A percentile compares a stretch with the other conserved stretches of the same genome.
phyloP scores from a whole-genome alignment of 2,113 vertebrate species.

The Anas platyrhynchos region DNA sequence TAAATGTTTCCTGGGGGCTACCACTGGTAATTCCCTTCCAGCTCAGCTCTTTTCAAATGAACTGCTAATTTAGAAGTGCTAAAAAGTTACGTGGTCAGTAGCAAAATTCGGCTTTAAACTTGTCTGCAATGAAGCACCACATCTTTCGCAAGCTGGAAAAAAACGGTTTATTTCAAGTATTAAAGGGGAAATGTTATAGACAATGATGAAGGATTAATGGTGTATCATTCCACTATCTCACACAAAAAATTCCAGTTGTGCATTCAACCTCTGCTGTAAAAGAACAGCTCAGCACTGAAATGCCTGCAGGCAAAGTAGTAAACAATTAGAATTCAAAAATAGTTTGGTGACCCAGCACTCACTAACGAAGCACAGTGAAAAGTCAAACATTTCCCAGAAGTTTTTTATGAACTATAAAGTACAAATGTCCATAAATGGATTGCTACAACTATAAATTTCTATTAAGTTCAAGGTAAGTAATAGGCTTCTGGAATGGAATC shows the following conservation, averaged over 20 bases:
- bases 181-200: background rate
- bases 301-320: background rate
- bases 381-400: background rate
- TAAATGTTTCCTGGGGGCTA: background rate
- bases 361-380: background rate
- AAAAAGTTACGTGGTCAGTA: background rate
- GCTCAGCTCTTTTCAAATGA: background rate
- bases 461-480: background rate
- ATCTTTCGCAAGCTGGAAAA: background rate
- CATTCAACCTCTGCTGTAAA: background rate
- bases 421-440: background rate
- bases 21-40: background rate
- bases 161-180: background rate
- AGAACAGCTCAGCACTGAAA: background rate
- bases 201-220: background rate
- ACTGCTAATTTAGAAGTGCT: background rate
- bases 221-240: background rate
- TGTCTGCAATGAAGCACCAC: background rate
- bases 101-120: background rate
- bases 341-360: background rate
- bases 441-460: background rate
- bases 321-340: background rate
- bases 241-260: background rate
- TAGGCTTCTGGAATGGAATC: background rate
- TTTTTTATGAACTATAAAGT: too few species aligned